A percentile compares a stretch with the other conserved stretches of the same genome.
Evolutionary conservation across 2,888 invertebrate species (phyloP).

Genomic region (Pyralis farinalis): DNA sequence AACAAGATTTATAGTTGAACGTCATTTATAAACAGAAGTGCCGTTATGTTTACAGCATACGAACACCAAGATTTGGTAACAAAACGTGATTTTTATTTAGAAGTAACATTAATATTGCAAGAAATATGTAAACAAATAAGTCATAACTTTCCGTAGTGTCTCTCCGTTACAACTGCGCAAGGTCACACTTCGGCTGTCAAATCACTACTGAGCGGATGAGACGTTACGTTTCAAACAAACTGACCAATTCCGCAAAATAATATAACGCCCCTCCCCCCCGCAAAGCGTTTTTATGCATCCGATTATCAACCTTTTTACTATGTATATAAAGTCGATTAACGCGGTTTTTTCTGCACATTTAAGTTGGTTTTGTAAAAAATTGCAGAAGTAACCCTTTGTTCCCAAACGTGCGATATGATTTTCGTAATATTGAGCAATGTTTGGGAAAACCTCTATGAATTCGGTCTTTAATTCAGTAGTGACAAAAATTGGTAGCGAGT

Average conservation of each 20-base stretch:
- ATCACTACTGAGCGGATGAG: conserved; percentile 1
- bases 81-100: conserved; percentile 8
- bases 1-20: not conserved
- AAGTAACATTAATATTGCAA: conserved; percentile 1
- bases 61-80: conserved; percentile 7
- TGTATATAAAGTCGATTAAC: conserved; percentile 1
- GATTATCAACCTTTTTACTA: not conserved
- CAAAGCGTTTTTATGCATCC: not conserved
- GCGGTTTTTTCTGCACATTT: conserved; percentile 1
- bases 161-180: conserved; percentile 3
- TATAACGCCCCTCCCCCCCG: not conserved
- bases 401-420: not conserved
- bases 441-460: too few relatives aligned
- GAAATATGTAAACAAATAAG: not conserved
- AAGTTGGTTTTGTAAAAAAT: not conserved
- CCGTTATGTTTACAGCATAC: conserved; percentile 9
- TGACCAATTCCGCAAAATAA: conserved; percentile 1
- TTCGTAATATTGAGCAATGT: too few relatives aligned
- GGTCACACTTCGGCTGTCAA: not conserved
- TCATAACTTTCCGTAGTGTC: conserved; percentile 9
- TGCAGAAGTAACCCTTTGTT: conserved; percentile 3
- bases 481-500: too few relatives aligned
- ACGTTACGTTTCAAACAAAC: conserved; percentile 1
- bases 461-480: too few relatives aligned
- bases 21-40: conserved; percentile 3